Evolutionary conservation across 2,113 vertebrate species (phyloP).

Genomic region (Elaphurus davidianus): DNA sequence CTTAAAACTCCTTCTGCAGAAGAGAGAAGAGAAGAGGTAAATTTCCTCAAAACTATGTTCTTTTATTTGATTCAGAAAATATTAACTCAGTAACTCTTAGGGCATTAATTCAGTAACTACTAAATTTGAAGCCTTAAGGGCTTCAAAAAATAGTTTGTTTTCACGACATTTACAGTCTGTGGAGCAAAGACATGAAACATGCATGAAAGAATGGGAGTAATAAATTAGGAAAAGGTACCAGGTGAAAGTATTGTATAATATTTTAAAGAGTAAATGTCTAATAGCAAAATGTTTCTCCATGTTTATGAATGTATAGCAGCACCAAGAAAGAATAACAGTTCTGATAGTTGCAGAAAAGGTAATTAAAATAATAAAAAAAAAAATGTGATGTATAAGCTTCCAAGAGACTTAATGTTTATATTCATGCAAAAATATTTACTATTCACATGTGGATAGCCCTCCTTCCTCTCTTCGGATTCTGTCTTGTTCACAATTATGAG

Average conservation of each 20-base stretch:
- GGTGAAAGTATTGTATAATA: background rate
- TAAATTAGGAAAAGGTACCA: background rate
- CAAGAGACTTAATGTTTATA: background rate
- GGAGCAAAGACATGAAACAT: background rate
- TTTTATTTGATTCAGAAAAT: background rate
- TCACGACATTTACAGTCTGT: background rate
- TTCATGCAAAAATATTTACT: background rate
- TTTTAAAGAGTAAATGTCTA: background rate
- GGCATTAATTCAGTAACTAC: background rate
- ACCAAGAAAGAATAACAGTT: background rate
- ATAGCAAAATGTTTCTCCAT: background rate
- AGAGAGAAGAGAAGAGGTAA: slow-evolving; percentile 94
- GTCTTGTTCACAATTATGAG: background rate
- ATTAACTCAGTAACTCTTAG: background rate
- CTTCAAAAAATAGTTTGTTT: slow-evolving; percentile 18
- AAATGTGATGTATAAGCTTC: background rate
- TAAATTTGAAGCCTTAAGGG: background rate
- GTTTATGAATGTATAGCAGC: background rate
- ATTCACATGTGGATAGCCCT: background rate
- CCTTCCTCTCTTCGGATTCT: background rate
- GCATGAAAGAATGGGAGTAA: background rate
- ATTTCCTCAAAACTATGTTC: slow-evolving; percentile 37
- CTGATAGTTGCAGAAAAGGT: background rate
- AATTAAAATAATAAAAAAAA: background rate
- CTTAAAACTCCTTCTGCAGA: slow-evolving; percentile 95